Conservation (phyloP, 2,888 invertebrate genomes). For the Vannuccia rotundouncinata region DNA sequence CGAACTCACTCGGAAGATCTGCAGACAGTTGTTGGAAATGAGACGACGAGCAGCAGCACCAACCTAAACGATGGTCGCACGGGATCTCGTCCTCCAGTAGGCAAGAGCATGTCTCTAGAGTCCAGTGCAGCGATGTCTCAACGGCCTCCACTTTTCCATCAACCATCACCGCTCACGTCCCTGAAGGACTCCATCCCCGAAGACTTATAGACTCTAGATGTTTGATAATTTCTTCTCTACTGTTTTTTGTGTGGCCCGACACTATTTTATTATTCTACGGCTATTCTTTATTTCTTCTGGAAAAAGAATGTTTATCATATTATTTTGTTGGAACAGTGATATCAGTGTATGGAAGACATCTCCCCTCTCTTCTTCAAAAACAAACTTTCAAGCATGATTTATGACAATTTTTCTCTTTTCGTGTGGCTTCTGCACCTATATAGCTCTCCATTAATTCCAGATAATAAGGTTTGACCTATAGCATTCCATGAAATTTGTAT, state of each 20-base stretch:
- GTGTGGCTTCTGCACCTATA: not conserved
- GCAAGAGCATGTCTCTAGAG: slow-evolving; percentile 7
- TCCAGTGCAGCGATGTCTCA: not conserved
- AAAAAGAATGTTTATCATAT: too few species aligned
- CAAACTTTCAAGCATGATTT: not conserved
- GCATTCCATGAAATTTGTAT: too few species aligned
- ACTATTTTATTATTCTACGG: too few species aligned
- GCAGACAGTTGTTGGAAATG: not conserved
- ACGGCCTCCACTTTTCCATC: not conserved
- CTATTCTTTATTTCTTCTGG: too few species aligned
- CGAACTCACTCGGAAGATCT: not conserved
- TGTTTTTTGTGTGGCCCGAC: too few species aligned
- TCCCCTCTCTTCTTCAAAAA: not conserved
- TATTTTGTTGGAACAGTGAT: too few species aligned
- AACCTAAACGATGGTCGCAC: not conserved
- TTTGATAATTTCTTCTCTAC: too few species aligned
- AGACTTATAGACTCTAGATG: not conserved
- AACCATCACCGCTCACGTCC: not conserved
- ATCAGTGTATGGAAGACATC: too few species aligned
- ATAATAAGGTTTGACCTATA: not conserved
- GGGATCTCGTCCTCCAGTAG: not conserved
- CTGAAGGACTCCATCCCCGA: slow-evolving; percentile 4
- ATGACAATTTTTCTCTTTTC: not conserved
- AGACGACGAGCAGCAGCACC: not conserved
- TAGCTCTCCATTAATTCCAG: not conserved